phyloP scores from a whole-genome alignment of 2,797 vertebrate species.

The Acipenser ruthenus region DNA sequence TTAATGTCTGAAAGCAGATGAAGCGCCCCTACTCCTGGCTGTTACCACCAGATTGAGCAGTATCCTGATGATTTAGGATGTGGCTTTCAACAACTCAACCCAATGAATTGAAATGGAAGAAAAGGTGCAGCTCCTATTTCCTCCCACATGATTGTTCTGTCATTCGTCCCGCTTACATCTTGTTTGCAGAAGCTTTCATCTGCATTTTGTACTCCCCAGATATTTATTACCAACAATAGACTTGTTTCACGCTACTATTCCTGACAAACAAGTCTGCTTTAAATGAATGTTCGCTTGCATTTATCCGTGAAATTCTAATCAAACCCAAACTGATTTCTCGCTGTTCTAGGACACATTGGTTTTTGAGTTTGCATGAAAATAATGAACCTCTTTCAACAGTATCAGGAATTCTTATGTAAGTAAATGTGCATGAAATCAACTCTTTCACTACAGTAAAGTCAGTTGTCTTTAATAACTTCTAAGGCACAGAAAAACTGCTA shows the following conservation, averaged over 20 bases:
- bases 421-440: constrained; percentile 42
- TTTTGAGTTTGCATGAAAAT: constrained; percentile 41
- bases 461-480: constrained; percentile 29
- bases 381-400: constrained; percentile 34
- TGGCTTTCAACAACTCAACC: constrained; percentile 19
- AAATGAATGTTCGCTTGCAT: constrained; percentile 41
- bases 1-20: background rate
- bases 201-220: constrained; percentile 23
- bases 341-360: constrained; percentile 31
- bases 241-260: constrained; percentile 19
- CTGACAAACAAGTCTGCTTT: constrained; percentile 27
- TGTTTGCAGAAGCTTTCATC: constrained; percentile 35
- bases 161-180: constrained; percentile 33
- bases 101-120: constrained; percentile 33
- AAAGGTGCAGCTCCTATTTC: constrained; percentile 25
- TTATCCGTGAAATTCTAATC: constrained; percentile 48
- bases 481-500: constrained; percentile 24
- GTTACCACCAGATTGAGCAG: constrained; percentile 18
- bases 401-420: constrained; percentile 36
- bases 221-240: constrained; percentile 27
- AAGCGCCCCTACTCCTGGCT: constrained; percentile 11
- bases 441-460: constrained; percentile 34
- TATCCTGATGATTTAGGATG: constrained; percentile 16
- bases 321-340: constrained; percentile 26
- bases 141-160: constrained; percentile 33